Evolutionary conservation across 1,140 invertebrate genomes (phyloP).

Genomic region (Drosophila sp.): DNA sequence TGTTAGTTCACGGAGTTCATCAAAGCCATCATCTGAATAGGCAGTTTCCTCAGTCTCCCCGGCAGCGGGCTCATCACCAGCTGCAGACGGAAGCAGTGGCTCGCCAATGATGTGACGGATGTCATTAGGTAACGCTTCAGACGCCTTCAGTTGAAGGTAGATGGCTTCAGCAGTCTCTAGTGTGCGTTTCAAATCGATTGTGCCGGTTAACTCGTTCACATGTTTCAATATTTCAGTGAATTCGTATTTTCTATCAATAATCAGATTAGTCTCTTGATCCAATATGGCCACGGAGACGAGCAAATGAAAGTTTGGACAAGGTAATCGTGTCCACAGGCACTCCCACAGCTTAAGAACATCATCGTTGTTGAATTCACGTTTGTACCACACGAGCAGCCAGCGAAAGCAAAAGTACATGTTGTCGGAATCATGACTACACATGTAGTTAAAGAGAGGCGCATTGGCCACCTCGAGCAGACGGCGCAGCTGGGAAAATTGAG

Average conservation of each 20-base stretch:
- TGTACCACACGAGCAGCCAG: slow-evolving; percentile 94
- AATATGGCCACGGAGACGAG: slow-evolving; percentile 95
- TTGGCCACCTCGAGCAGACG: slow-evolving; percentile 92
- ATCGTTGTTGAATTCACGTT: slow-evolving; percentile 90
- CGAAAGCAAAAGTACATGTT: slow-evolving; percentile 99
- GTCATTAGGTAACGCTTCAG: slow-evolving; percentile 88
- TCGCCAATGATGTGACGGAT: slow-evolving; percentile 89
- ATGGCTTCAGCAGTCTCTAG: slow-evolving; percentile 95
- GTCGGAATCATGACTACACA: slow-evolving; percentile 95
- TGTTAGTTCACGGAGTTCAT: slow-evolving; percentile 66
- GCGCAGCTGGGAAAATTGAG: slow-evolving; percentile 94
- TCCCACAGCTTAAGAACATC: slow-evolving; percentile 93
- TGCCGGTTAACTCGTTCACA: slow-evolving; percentile 95
- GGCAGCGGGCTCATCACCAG: slow-evolving; percentile 54
- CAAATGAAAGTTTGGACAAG: slow-evolving; percentile 97
- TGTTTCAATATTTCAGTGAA: slow-evolving; percentile 99
- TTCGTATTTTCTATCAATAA: slow-evolving; percentile 96
- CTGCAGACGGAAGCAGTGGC: slow-evolving; percentile 70
- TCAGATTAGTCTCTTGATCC: slow-evolving; percentile 92
- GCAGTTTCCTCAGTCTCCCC: slow-evolving; percentile 44
- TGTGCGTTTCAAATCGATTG: slow-evolving; percentile 92
- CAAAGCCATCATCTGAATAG: slow-evolving; percentile 77
- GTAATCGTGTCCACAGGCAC: slow-evolving; percentile 95
- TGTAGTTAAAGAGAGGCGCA: slow-evolving; percentile 93
- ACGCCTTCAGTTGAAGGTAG: slow-evolving; percentile 91